Evolutionary conservation across 2,888 invertebrate genomes (phyloP).

Genomic region (Pheosia tremula): DNA sequence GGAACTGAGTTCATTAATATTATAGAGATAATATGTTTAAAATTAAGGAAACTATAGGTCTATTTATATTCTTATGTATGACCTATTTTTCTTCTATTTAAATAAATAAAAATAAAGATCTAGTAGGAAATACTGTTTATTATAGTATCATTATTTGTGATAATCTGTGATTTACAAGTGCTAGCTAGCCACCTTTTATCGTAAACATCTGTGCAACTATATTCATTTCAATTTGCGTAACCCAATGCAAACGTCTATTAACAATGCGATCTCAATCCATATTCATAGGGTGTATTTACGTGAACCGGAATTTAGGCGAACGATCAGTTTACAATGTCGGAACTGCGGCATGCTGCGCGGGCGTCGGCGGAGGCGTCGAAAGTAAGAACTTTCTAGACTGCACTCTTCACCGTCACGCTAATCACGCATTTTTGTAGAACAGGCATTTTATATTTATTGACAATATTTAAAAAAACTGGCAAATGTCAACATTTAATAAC

Average conservation of each 20-base stretch:
- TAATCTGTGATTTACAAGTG: neutral
- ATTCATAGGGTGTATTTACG: slow-evolving; percentile 41
- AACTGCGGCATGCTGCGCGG: slow-evolving; percentile 23
- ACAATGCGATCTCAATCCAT: slow-evolving; percentile 20
- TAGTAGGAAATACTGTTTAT: slow-evolving; percentile 1
- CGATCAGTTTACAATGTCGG: slow-evolving; percentile 47
- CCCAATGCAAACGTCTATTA: neutral
- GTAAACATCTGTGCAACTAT: neutral
- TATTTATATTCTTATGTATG: no score
- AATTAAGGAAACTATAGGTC: no score
- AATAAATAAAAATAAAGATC: no score
- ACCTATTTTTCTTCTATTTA: no score
- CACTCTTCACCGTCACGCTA: slow-evolving; percentile 70
- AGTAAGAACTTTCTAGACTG: slow-evolving; percentile 77
- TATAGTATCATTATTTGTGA: neutral
- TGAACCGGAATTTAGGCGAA: slow-evolving; percentile 73
- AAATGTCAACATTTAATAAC: no score
- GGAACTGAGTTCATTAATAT: no score
- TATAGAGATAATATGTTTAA: no score
- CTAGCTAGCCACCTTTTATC: neutral
- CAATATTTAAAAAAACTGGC: no score
- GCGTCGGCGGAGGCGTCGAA: slow-evolving; percentile 60
- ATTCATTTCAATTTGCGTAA: neutral
- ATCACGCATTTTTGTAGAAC: slow-evolving; percentile 72
- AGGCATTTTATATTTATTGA: slow-evolving; percentile 45